phyloP scores from a whole-genome alignment of 1,140 invertebrate genomes.

The Potamilus streckersoni region DNA sequence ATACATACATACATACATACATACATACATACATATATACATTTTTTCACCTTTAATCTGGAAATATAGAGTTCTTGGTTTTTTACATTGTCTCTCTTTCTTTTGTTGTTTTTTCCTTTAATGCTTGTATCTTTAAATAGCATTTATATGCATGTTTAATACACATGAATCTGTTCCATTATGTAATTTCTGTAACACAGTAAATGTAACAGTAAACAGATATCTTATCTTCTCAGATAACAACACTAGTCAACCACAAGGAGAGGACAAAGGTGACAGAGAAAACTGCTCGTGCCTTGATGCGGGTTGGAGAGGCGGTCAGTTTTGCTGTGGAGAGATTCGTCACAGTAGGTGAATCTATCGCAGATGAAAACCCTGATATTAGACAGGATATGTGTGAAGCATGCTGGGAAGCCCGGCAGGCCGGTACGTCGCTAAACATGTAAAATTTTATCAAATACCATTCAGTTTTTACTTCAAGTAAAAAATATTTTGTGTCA shows the following conservation, averaged over 20 bases:
- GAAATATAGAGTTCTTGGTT: constrained; percentile 1
- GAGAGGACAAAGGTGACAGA: constrained; percentile 72
- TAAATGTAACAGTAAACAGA: constrained; percentile 1
- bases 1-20: background rate
- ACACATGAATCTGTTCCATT: background rate
- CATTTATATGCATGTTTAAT: constrained; percentile 2
- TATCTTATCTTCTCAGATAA: constrained; percentile 79
- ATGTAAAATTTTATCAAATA: background rate
- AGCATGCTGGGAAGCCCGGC: constrained; percentile 94
- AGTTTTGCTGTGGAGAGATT: constrained; percentile 97
- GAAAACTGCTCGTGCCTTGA: constrained; percentile 79
- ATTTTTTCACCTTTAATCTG: background rate
- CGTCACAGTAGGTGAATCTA: constrained; percentile 97
- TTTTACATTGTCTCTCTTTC: background rate
- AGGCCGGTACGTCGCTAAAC: constrained; percentile 80
- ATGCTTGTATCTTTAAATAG: background rate
- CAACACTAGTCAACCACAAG: constrained; percentile 83
- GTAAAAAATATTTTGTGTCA: too few species aligned
- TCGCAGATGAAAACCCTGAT: constrained; percentile 97
- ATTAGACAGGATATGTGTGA: constrained; percentile 98
- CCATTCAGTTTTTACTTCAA: too few species aligned
- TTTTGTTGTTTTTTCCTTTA: background rate
- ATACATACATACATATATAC: too few species aligned
- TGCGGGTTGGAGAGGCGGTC: constrained; percentile 93
- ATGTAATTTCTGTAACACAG: background rate